phyloP scores from a whole-genome alignment of 2,888 invertebrate species.

The Anaspis maculata region DNA sequence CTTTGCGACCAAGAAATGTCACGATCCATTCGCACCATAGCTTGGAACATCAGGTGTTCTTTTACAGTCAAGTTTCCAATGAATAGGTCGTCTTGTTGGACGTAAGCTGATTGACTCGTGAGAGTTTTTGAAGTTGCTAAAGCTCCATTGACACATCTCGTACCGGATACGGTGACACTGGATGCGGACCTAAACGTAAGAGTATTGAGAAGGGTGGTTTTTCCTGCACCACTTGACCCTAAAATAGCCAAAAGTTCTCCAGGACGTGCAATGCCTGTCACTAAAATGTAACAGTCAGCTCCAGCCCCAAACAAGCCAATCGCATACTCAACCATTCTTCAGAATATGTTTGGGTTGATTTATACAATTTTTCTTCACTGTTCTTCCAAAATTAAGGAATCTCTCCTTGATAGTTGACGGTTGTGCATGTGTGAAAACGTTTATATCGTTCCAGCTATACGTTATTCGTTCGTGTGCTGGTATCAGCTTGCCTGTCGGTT shows the following conservation, averaged over 20 bases:
- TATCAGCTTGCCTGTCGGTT: constrained; percentile 14
- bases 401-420: constrained; percentile 1
- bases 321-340: constrained; percentile 54
- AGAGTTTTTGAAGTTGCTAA: constrained; percentile 62
- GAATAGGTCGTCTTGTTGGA: constrained; percentile 91
- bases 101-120: constrained; percentile 78
- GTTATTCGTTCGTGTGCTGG: constrained; percentile 45
- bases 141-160: constrained; percentile 64
- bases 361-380: constrained; percentile 7
- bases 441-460: constrained; percentile 73
- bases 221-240: constrained; percentile 89
- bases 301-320: background rate
- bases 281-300: constrained; percentile 40
- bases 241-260: constrained; percentile 81
- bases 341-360: constrained; percentile 55
- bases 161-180: constrained; percentile 56
- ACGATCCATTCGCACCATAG: constrained; percentile 77
- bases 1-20: constrained; percentile 65
- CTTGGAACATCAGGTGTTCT: constrained; percentile 82
- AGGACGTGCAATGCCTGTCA: constrained; percentile 74
- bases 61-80: constrained; percentile 82
- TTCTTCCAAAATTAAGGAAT: constrained; percentile 14
- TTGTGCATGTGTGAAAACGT: constrained; percentile 52
- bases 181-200: constrained; percentile 72
- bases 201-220: constrained; percentile 87